A percentile compares a stretch with the other conserved stretches of the same genome.
Conservation (phyloP, 2,797 vertebrate species). For the Anguilla marmorata region DNA sequence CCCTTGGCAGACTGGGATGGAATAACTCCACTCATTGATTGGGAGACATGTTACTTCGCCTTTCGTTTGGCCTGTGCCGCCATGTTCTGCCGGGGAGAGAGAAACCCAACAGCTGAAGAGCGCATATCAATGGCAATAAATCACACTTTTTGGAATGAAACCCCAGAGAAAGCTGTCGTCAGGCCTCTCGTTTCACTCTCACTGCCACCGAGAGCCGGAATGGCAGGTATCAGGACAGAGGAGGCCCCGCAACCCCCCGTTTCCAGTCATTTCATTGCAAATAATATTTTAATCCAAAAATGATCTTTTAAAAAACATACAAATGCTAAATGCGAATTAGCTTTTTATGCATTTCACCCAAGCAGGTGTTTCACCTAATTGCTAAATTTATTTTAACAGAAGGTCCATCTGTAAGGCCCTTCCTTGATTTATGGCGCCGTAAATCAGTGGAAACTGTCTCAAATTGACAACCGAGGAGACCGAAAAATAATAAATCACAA, state of each 20-base stretch:
- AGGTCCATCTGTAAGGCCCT: constrained; percentile 72
- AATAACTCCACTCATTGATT: constrained; percentile 77
- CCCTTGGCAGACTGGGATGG: constrained; percentile 67
- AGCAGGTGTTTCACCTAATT: constrained; percentile 45
- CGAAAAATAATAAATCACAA: constrained; percentile 24
- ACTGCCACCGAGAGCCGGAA: background rate
- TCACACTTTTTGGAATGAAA: background rate
- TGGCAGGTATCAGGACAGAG: constrained; percentile 16
- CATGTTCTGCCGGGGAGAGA: constrained; percentile 13
- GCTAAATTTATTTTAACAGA: constrained; percentile 73
- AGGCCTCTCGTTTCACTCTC: background rate
- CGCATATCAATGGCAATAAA: background rate
- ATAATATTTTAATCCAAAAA: constrained; percentile 29
- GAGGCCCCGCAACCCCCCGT: constrained; percentile 18
- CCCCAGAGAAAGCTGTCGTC: background rate
- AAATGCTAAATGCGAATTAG: constrained; percentile 20
- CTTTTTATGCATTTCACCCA: constrained; percentile 17
- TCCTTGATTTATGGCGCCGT: constrained; percentile 25
- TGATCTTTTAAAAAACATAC: background rate
- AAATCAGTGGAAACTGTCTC: constrained; percentile 24
- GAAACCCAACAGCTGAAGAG: background rate
- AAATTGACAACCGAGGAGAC: background rate
- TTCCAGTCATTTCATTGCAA: background rate
- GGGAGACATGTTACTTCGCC: constrained; percentile 33
- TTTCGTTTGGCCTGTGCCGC: background rate